phyloP scores from a whole-genome alignment of 2,797 vertebrate genomes.

The Acanthurus leucopareius region DNA sequence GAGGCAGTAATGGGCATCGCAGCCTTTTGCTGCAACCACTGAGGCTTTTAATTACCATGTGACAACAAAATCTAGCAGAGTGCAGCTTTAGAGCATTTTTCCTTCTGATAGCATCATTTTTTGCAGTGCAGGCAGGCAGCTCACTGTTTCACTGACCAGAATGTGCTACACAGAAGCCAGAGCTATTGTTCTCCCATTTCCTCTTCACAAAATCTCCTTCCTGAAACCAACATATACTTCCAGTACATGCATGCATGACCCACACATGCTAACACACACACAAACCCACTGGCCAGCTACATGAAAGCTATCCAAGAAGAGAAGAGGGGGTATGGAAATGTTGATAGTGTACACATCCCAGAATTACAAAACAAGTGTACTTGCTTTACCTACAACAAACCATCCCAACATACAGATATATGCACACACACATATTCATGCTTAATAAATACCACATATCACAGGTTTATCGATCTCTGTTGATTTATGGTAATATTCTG shows the following conservation, averaged over 20 bases:
- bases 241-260: slow-evolving; percentile 21
- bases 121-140: slow-evolving; percentile 22
- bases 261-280: slow-evolving; percentile 19
- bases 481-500: slow-evolving; percentile 55
- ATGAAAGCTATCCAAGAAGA: slow-evolving; percentile 23
- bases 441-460: slow-evolving; percentile 30
- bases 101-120: slow-evolving; percentile 15
- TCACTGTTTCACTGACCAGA: slow-evolving; percentile 31
- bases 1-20: background rate
- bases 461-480: slow-evolving; percentile 34
- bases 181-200: slow-evolving; percentile 83
- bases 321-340: slow-evolving; percentile 47
- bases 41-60: slow-evolving; percentile 6
- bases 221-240: slow-evolving; percentile 58
- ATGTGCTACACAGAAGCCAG: slow-evolving; percentile 29
- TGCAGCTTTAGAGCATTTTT: slow-evolving; percentile 2
- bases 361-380: slow-evolving; percentile 41
- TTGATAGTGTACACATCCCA: slow-evolving; percentile 68
- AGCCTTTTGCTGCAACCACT: background rate
- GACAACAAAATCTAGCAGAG: slow-evolving; percentile 12
- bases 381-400: slow-evolving; percentile 22
- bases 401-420: background rate
- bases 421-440: slow-evolving; percentile 29
- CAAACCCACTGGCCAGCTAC: slow-evolving; percentile 14
- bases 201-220: slow-evolving; percentile 69